phyloP scores from a whole-genome alignment of 2,797 vertebrate species.

The Delichon dasypus region DNA sequence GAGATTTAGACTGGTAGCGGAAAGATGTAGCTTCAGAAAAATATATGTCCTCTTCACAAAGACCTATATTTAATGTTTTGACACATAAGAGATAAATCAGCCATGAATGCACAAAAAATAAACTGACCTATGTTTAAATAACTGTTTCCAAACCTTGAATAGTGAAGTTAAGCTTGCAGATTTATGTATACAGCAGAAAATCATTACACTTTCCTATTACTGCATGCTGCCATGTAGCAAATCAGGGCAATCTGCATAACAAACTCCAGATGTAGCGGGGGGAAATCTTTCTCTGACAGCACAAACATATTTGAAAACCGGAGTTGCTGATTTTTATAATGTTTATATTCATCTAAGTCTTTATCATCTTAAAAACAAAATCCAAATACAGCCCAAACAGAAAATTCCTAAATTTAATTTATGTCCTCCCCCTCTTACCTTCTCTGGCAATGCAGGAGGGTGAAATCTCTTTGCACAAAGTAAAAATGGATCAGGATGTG shows the following conservation, averaged over 20 bases:
- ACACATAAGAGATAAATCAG: slow-evolving; percentile 14
- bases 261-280: neutral
- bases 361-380: neutral
- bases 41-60: neutral
- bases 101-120: neutral
- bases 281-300: neutral
- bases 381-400: neutral
- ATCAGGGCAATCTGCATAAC: neutral
- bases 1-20: neutral
- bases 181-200: neutral
- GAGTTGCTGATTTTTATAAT: neutral
- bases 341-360: neutral
- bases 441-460: slow-evolving; percentile 73
- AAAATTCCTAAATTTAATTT: neutral
- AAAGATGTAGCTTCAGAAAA: slow-evolving; percentile 1
- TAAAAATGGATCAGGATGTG: slow-evolving; percentile 86
- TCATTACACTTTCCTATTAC: neutral
- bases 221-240: neutral
- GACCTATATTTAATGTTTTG: neutral
- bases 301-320: neutral
- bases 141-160: neutral
- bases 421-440: slow-evolving; percentile 71
- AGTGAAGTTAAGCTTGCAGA: neutral
- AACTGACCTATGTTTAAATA: neutral
- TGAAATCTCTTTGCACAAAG: slow-evolving; percentile 84